A percentile compares a stretch with the other conserved stretches of the same genome.
Evolutionary conservation across 92 coral and sea anemone genomes (phyloP).

Genomic region (Parazoanthus darwini): DNA sequence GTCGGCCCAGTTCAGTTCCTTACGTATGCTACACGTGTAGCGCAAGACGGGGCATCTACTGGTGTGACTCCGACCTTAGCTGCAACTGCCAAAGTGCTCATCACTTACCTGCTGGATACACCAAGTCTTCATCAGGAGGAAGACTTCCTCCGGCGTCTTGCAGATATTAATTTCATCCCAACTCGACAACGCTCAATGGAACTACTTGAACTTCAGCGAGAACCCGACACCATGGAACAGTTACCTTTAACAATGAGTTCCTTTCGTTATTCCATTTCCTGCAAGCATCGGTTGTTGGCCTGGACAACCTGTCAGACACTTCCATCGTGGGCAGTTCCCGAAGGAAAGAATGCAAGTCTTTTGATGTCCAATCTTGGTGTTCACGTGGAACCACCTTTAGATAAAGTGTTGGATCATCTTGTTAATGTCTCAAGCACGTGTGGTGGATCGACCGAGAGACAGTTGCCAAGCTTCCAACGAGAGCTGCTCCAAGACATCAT

Average conservation of each 20-base stretch:
- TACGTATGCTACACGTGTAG: conserved; percentile 53
- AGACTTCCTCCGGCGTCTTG: conserved; percentile 45
- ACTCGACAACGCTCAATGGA: conserved; percentile 11
- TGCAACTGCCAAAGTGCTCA: conserved; percentile 45
- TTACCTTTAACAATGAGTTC: conserved; percentile 40
- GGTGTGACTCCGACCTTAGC: background rate
- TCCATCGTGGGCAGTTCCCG: conserved; percentile 61
- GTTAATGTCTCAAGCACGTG: conserved; percentile 48
- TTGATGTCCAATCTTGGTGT: conserved; percentile 42
- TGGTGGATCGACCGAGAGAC: conserved; percentile 45
- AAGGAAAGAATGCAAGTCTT: background rate
- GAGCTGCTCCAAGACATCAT: conserved; percentile 40
- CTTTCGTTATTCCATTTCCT: conserved; percentile 53
- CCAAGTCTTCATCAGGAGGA: conserved; percentile 47
- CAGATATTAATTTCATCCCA: conserved; percentile 61
- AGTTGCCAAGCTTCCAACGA: conserved; percentile 48
- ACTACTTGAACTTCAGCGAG: conserved; percentile 43
- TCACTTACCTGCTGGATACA: conserved; percentile 52
- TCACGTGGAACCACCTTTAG: conserved; percentile 58
- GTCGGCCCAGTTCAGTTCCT: conserved; percentile 56
- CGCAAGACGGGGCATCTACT: conserved; percentile 8
- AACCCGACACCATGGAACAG: conserved; percentile 35
- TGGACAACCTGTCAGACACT: conserved; percentile 72
- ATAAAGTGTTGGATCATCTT: conserved; percentile 58
- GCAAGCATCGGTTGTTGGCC: conserved; percentile 39